Evolutionary conservation across 2,797 vertebrate genomes (phyloP).

Genomic region (Nasua narica): DNA sequence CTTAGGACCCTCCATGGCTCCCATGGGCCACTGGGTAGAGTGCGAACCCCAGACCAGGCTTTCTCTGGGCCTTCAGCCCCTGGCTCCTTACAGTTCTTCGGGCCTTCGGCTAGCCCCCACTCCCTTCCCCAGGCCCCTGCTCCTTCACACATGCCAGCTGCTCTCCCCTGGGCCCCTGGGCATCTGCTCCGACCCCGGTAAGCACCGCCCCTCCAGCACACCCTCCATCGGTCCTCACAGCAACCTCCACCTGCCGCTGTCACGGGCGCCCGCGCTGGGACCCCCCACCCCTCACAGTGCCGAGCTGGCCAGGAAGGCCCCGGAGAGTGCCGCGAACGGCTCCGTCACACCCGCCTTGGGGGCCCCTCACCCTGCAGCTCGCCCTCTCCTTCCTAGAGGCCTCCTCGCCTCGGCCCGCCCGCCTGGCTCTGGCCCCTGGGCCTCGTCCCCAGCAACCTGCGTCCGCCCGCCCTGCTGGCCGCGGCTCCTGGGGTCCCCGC

Average conservation of each 20-base stretch:
- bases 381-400: background rate
- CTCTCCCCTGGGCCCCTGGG: background rate
- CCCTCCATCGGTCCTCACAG: background rate
- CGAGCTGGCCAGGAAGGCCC: background rate
- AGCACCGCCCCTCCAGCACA: background rate
- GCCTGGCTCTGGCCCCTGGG: background rate
- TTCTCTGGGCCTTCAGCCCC: background rate
- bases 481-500: fast-evolving
- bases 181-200: background rate
- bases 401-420: fast-evolving
- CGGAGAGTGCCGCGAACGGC: fast-evolving
- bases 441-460: background rate
- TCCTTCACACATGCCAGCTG: fast-evolving
- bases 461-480: background rate
- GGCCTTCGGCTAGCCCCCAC: fast-evolving
- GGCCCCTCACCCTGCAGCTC: no score
- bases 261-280: fast-evolving
- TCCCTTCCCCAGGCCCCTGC: fast-evolving
- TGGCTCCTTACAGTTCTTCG: fast-evolving
- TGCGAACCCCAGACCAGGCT: background rate
- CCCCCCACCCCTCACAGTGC: background rate
- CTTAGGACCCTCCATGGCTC: background rate
- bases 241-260: fast-evolving
- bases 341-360: background rate
- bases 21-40: background rate